phyloP scores from a whole-genome alignment of 2,888 invertebrate genomes.

The Dicyrtomina minuta region DNA sequence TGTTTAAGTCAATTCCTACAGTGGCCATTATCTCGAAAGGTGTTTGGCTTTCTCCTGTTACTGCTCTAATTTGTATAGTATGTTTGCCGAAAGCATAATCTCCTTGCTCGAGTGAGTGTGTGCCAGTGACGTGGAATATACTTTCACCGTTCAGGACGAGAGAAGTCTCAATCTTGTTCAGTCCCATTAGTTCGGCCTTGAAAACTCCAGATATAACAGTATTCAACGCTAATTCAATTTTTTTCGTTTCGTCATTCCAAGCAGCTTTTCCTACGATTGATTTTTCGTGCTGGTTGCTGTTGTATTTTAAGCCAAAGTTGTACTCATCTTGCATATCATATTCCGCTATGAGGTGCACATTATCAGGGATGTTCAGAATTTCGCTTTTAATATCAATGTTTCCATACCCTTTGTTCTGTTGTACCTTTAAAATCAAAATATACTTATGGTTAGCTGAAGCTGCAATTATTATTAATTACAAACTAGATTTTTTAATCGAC shows the following conservation, averaged over 20 bases:
- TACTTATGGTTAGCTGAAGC: background rate
- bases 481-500: background rate
- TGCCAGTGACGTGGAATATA: constrained; percentile 8
- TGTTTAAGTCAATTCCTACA: constrained; percentile 42
- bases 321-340: background rate
- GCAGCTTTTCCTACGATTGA: background rate
- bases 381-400: constrained; percentile 11
- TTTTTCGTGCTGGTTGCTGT: background rate
- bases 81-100: constrained; percentile 45
- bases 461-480: background rate
- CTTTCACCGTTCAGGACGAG: constrained; percentile 4
- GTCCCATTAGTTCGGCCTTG: constrained; percentile 1
- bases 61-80: constrained; percentile 33
- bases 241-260: background rate
- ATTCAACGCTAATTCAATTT: background rate
- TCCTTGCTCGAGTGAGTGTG: constrained; percentile 36
- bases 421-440: background rate
- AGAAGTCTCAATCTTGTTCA: constrained; percentile 6
- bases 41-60: background rate
- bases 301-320: background rate
- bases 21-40: constrained; percentile 30
- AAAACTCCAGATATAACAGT: background rate
- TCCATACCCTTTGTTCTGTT: constrained; percentile 1
- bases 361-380: constrained; percentile 1
- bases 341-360: background rate